Percentiles rank a stretch among this genome's conserved stretches.
These are phyloP conservation scores for Trypoxylus dichotomus DNA, from an alignment of 1,140 invertebrate species.

Conservation along the genomic window DNA sequence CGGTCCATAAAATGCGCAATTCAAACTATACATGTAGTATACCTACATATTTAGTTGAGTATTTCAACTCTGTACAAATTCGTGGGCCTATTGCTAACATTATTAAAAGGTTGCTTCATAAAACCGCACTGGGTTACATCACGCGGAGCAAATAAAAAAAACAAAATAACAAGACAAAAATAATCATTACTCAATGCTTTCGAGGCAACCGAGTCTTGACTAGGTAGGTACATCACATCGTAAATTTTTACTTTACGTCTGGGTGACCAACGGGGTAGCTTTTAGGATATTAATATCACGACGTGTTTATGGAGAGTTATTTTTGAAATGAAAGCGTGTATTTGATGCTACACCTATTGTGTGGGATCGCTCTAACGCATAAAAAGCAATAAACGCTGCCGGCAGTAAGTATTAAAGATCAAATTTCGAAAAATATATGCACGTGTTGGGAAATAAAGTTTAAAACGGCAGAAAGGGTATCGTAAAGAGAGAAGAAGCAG, in stretches of 20 bases:
- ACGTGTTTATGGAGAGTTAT: not conserved
- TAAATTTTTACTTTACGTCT: too few species aligned
- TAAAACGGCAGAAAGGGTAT: too few species aligned
- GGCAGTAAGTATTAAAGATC: too few species aligned
- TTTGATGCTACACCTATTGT: too few species aligned
- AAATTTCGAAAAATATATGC: too few species aligned
- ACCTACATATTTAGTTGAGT: too few species aligned
- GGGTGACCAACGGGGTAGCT: not conserved
- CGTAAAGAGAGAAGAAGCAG: too few species aligned
- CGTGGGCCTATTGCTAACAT: not conserved
- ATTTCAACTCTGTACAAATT: not conserved
- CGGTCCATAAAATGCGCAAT: too few species aligned
- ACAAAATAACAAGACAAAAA: not conserved
- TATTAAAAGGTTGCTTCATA: not conserved
- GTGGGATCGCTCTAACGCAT: too few species aligned
- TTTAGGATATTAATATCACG: constrained; percentile 3
- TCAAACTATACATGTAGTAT: too few species aligned
- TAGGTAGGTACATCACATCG: not conserved
- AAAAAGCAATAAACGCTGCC: too few species aligned
- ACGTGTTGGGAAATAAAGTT: too few species aligned
- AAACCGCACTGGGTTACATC: not conserved
- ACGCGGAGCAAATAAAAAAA: not conserved
- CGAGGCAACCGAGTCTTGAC: not conserved
- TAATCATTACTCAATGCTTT: not conserved
- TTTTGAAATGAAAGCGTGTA: not conserved